These are phyloP conservation scores for Eledona agricola DNA, from an alignment of 2,888 invertebrate genomes.

Conservation along the genomic window DNA sequence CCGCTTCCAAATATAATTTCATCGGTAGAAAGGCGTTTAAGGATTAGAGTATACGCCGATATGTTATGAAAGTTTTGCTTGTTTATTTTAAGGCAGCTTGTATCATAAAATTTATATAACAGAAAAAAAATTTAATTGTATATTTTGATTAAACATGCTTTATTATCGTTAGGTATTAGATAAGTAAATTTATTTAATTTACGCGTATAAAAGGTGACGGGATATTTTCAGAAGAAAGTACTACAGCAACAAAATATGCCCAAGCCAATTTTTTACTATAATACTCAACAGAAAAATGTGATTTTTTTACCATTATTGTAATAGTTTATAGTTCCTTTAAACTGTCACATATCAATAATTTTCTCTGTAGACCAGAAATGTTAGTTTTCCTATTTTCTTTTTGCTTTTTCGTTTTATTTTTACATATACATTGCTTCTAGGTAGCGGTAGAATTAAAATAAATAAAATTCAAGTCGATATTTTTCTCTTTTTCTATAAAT, in stretches of 20 bases:
- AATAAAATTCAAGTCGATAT: slow-evolving; percentile 41
- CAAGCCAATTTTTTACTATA: slow-evolving; percentile 49
- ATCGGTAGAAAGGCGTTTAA: slow-evolving; percentile 1
- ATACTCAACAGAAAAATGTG: slow-evolving; percentile 59
- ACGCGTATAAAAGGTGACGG: slow-evolving; percentile 47
- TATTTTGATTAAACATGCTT: slow-evolving; percentile 42
- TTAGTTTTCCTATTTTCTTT: slow-evolving; percentile 38
- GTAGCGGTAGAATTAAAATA: slow-evolving; percentile 55
- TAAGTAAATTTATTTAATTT: slow-evolving; percentile 39
- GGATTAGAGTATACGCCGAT: not conserved
- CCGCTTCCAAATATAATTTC: slow-evolving; percentile 13
- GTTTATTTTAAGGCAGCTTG: slow-evolving; percentile 36
- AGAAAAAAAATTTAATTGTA: slow-evolving; percentile 28
- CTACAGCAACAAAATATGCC: slow-evolving; percentile 44
- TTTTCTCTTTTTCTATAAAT: not conserved
- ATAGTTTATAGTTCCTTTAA: slow-evolving; percentile 46
- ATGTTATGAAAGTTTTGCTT: slow-evolving; percentile 23
- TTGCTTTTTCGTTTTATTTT: slow-evolving; percentile 42
- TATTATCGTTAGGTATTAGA: slow-evolving; percentile 40
- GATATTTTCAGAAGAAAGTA: slow-evolving; percentile 44
- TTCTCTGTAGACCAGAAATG: slow-evolving; percentile 32
- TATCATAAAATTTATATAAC: slow-evolving; percentile 31
- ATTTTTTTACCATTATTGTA: slow-evolving; percentile 50
- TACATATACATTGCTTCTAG: slow-evolving; percentile 49
- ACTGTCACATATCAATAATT: slow-evolving; percentile 42